Conservation (phyloP, 2,113 vertebrate species). For the Atlantisia rogersi region DNA sequence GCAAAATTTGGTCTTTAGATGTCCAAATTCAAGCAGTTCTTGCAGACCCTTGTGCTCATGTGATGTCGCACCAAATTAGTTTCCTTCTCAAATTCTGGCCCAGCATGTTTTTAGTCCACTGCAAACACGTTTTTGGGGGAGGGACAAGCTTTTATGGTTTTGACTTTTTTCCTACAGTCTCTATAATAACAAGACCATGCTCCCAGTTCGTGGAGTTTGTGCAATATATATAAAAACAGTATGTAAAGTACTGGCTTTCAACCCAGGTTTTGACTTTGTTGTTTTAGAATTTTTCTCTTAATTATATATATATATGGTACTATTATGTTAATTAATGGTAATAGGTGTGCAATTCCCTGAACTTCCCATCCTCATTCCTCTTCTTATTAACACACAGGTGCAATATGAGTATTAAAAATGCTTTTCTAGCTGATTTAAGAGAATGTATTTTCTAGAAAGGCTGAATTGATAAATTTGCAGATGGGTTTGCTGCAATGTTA, state of each 20-base stretch:
- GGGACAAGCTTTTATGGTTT: not conserved
- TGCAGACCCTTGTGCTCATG: not conserved
- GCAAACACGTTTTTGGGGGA: not conserved
- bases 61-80: not conserved
- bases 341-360: not conserved
- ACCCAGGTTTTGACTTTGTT: not conserved
- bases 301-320: not conserved
- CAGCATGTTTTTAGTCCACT: not conserved
- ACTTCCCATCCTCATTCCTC: not conserved
- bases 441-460: not conserved
- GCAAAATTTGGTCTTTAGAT: not conserved
- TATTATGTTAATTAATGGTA: not conserved
- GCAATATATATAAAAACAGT: not conserved
- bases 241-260: not conserved
- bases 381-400: not conserved
- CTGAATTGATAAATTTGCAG: not conserved
- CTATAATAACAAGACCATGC: not conserved
- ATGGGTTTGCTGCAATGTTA: not conserved
- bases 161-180: not conserved
- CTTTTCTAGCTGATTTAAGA: not conserved
- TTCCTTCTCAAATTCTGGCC: not conserved
- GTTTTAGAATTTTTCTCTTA: not conserved
- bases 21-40: not conserved
- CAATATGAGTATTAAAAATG: not conserved
- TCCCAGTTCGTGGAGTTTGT: not conserved